These are phyloP conservation scores for Hippopotamus amphibius DNA, from an alignment of 2,113 vertebrate genomes.

Conservation along the genomic window DNA sequence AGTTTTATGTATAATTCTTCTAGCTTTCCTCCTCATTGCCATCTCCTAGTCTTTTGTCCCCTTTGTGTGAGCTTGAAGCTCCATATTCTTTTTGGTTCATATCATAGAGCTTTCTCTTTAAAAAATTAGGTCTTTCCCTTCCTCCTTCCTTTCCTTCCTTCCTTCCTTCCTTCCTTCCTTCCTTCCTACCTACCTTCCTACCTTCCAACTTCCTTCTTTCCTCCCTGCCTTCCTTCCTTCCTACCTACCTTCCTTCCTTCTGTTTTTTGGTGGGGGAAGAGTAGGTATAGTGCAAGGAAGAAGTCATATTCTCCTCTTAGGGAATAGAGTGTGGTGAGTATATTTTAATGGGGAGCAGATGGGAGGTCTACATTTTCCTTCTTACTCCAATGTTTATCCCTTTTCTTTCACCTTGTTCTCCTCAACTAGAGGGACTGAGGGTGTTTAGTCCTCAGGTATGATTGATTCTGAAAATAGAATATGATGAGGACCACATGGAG, in stretches of 20 bases:
- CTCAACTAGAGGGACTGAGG: neutral
- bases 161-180: neutral
- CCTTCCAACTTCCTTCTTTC: accelerated
- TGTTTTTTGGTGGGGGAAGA: neutral
- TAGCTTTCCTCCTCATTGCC: neutral
- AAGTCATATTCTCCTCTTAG: neutral
- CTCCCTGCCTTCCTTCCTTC: no score
- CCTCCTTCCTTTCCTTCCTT: accelerated
- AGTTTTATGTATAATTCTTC: neutral
- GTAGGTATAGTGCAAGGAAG: neutral
- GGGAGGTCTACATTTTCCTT: neutral
- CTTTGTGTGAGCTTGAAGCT: neutral
- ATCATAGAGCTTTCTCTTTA: neutral
- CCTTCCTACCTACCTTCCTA: accelerated
- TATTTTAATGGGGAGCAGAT: neutral
- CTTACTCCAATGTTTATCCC: neutral
- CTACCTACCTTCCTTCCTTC: no score
- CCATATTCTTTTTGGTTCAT: neutral
- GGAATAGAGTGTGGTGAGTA: neutral
- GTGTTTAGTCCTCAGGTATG: neutral
- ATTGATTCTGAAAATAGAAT: neutral
- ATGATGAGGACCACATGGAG: neutral
- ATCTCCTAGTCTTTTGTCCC: neutral
- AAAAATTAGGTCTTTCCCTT: neutral
- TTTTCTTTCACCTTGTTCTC: neutral